Conservation (phyloP, 2,888 invertebrate genomes). For the Sphinx pinastri region DNA sequence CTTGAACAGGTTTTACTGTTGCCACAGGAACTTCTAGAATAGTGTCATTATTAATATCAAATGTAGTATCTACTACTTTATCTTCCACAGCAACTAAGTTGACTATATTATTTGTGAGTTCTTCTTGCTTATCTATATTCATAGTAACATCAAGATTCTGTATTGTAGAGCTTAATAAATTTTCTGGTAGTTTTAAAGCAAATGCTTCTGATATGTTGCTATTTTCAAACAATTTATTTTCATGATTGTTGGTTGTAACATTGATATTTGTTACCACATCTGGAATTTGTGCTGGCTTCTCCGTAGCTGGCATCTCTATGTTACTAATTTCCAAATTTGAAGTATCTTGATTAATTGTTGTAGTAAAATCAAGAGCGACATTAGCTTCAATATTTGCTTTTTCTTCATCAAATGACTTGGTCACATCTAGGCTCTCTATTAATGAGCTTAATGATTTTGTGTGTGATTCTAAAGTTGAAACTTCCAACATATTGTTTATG, state of each 20-base stretch:
- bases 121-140: not conserved
- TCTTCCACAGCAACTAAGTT: not conserved
- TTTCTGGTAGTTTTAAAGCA: not conserved
- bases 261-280: not conserved
- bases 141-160: not conserved
- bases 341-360: not conserved
- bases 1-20: not conserved
- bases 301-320: not conserved
- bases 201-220: not conserved
- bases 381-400: not conserved
- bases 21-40: not conserved
- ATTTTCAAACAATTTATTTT: not conserved
- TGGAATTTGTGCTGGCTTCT: not conserved
- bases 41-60: not conserved
- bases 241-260: not conserved
- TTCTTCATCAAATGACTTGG: constrained; percentile 16
- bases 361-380: not conserved
- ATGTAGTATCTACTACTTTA: not conserved
- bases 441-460: constrained; percentile 13
- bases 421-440: constrained; percentile 27
- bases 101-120: not conserved
- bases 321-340: not conserved
- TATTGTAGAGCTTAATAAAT: not conserved
- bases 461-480: constrained; percentile 2
- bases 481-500: constrained; percentile 1